phyloP scores from a whole-genome alignment of 2,113 vertebrate species.

The Antechinus flavipes region DNA sequence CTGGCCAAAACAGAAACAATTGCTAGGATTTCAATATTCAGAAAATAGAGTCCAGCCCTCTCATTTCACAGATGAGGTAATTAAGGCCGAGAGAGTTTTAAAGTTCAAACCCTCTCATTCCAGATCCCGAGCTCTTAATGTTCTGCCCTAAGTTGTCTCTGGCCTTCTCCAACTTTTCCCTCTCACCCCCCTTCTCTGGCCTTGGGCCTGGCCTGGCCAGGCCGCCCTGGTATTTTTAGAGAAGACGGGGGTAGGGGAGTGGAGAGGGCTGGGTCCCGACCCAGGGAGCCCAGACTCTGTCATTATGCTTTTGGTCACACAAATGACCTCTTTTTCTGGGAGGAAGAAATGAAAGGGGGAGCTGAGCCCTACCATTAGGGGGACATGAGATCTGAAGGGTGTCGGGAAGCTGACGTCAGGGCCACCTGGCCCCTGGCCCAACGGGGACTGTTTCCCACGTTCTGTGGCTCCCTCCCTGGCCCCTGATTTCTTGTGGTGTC shows the following conservation, averaged over 20 bases:
- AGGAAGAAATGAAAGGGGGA: constrained; percentile 45
- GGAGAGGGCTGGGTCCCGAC: not conserved
- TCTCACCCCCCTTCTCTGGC: constrained; percentile 5
- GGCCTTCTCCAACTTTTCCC: not conserved
- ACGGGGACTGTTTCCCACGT: not conserved
- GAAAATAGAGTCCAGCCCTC: not conserved
- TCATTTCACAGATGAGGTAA: not conserved
- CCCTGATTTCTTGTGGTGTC: not conserved
- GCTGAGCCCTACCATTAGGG: constrained; percentile 35
- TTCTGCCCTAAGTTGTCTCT: not conserved
- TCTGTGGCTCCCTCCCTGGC: not conserved
- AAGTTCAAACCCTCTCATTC: not conserved
- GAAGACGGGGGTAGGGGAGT: constrained; percentile 3
- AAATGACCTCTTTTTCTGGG: constrained; percentile 57
- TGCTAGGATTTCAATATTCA: not conserved
- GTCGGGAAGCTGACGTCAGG: not conserved
- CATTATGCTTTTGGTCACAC: constrained; percentile 65
- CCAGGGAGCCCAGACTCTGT: constrained; percentile 16
- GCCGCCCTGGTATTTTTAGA: constrained; percentile 59
- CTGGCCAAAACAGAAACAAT: too few relatives aligned
- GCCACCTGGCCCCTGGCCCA: constrained; percentile 26
- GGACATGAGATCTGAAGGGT: constrained; percentile 34
- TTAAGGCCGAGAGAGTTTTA: not conserved
- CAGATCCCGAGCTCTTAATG: not conserved
- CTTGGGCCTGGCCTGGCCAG: not conserved